Conservation (phyloP, 92 coral and sea anemone species). For the Pocillopora meandrina region DNA sequence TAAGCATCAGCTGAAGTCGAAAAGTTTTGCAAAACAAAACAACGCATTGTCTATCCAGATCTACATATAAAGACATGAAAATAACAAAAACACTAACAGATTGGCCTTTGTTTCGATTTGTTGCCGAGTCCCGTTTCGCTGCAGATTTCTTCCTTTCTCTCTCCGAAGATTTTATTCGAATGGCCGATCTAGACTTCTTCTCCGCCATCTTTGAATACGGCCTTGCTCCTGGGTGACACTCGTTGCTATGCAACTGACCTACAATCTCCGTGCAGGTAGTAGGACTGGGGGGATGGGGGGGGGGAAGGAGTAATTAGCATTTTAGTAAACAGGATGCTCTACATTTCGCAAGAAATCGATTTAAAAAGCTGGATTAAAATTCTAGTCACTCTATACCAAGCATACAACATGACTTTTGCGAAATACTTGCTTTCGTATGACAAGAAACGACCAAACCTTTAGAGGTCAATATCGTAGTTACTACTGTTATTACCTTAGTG, state of each 20-base stretch:
- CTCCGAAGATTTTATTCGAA: slow-evolving; percentile 88
- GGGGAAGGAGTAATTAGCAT: not conserved
- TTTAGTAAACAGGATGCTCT: not conserved
- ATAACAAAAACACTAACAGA: slow-evolving; percentile 34
- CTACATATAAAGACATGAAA: not conserved
- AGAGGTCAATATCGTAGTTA: too few relatives aligned
- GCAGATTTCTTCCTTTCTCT: slow-evolving; percentile 69
- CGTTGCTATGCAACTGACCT: slow-evolving; percentile 80
- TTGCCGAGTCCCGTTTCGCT: slow-evolving; percentile 57
- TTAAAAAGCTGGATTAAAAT: too few relatives aligned
- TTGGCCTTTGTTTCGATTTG: slow-evolving; percentile 29
- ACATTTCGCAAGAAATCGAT: too few relatives aligned
- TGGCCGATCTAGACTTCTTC: slow-evolving; percentile 83
- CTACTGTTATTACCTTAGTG: not conserved
- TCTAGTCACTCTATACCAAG: too few relatives aligned
- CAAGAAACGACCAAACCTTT: too few relatives aligned
- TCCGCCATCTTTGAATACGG: slow-evolving; percentile 71
- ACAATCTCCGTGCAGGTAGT: too few relatives aligned
- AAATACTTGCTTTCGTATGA: too few relatives aligned
- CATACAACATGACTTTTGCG: too few relatives aligned
- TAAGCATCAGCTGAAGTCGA: not conserved
- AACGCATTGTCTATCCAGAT: not conserved
- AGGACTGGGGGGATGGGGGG: too few relatives aligned
- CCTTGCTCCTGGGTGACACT: not conserved
- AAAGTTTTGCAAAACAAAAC: not conserved